These are phyloP conservation scores for Lutraria rhynchaena DNA, from an alignment of 1,140 invertebrate species.

Conservation along the genomic window DNA sequence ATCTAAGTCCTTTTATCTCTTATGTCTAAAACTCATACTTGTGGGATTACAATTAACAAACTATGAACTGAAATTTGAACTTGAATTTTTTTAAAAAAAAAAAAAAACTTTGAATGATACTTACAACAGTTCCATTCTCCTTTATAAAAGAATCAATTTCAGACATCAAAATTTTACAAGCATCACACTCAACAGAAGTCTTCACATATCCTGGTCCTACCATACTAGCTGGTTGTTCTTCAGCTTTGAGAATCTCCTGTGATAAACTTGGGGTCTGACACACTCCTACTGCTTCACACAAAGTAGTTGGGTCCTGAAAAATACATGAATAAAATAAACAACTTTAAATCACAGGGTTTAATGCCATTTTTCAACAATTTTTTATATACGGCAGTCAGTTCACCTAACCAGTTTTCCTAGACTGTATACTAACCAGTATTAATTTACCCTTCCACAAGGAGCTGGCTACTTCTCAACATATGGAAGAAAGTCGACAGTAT, in stretches of 20 bases:
- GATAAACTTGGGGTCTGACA: constrained; percentile 6
- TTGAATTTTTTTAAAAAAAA: no score
- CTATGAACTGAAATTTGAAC: no score
- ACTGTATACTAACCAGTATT: no score
- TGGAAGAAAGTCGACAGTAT: neutral
- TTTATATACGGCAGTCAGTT: no score
- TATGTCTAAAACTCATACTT: no score
- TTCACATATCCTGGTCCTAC: constrained; percentile 42
- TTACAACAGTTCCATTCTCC: constrained; percentile 38
- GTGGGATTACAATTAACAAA: no score
- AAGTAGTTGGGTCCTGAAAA: constrained; percentile 43
- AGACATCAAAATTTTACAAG: constrained; percentile 4
- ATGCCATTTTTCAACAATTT: no score
- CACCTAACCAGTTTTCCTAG: no score
- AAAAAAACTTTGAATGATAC: constrained; percentile 3
- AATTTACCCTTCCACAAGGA: no score
- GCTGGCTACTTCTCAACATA: neutral
- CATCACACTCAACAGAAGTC: neutral
- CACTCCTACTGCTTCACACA: constrained; percentile 46
- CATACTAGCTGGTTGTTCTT: constrained; percentile 4
- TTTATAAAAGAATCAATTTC: constrained; percentile 22
- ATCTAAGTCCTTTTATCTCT: no score
- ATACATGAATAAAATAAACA: no score
- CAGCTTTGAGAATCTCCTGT: neutral
- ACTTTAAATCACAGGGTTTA: no score